Percentiles rank a stretch among this genome's conserved stretches.
Evolutionary conservation across 2,888 invertebrate genomes (phyloP).

Genomic region (Papilio demoleus): DNA sequence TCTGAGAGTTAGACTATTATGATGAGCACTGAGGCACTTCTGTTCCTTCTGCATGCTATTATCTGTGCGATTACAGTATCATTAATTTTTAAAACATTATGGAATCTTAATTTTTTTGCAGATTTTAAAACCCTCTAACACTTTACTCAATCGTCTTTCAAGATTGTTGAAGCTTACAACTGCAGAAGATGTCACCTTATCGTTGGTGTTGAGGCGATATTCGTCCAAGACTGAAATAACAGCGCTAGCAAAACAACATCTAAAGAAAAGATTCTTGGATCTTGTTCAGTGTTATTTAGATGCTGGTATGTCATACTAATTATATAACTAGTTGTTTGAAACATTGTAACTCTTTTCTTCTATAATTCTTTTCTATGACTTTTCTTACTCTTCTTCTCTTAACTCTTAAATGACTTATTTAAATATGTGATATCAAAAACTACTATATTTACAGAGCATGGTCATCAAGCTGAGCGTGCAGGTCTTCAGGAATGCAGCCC

Average conservation of each 20-base stretch:
- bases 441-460: constrained; percentile 78
- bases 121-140: constrained; percentile 90
- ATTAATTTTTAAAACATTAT: constrained; percentile 44
- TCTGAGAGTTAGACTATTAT: constrained; percentile 13
- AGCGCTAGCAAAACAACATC: constrained; percentile 89
- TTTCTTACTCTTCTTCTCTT: too few species aligned
- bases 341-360: neutral
- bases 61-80: constrained; percentile 42
- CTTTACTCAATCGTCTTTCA: constrained; percentile 92
- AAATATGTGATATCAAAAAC: neutral
- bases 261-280: constrained; percentile 92
- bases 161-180: constrained; percentile 93
- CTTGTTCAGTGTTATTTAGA: constrained; percentile 94
- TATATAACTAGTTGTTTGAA: neutral
- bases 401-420: too few species aligned
- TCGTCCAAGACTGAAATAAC: constrained; percentile 91
- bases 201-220: constrained; percentile 91
- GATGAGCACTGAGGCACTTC: constrained; percentile 18
- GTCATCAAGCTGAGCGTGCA: constrained; percentile 88
- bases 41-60: constrained; percentile 37
- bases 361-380: too few species aligned
- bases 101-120: constrained; percentile 66
- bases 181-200: constrained; percentile 96
- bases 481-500: constrained; percentile 95
- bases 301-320: constrained; percentile 82